phyloP scores from a whole-genome alignment of 2,113 vertebrate species.

The Myiozetetes cayanensis region DNA sequence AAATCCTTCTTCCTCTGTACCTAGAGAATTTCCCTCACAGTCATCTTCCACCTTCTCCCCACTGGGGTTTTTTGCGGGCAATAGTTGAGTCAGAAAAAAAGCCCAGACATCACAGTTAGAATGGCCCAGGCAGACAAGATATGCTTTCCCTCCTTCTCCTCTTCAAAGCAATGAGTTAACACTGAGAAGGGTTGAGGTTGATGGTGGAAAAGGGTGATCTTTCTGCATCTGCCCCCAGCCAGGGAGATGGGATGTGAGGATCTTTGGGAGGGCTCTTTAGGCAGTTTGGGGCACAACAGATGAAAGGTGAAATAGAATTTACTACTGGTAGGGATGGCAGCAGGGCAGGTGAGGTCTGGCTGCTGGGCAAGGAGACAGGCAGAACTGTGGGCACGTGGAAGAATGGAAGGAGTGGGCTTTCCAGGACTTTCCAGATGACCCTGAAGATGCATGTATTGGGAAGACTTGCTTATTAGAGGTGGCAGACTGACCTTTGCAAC shows the following conservation, averaged over 20 bases:
- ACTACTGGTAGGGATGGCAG: neutral
- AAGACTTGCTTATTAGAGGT: neutral
- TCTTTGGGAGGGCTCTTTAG: neutral
- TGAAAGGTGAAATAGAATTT: neutral
- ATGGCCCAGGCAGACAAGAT: neutral
- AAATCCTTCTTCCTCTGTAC: neutral
- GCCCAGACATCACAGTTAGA: neutral
- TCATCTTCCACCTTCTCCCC: neutral
- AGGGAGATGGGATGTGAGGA: neutral
- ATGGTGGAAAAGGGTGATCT: neutral
- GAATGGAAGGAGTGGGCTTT: neutral
- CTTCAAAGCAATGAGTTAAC: neutral
- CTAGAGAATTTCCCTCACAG: neutral
- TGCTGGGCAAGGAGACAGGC: neutral
- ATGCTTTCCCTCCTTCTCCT: neutral
- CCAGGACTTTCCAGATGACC: neutral
- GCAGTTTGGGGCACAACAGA: neutral
- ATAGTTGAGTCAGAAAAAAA: neutral
- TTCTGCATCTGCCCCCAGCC: neutral
- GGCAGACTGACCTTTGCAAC: fast-evolving
- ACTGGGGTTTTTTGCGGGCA: neutral
- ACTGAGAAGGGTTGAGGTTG: neutral
- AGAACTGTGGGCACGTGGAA: neutral
- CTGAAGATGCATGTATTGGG: neutral
- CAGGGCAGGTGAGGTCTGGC: neutral